Conservation (phyloP, 2,797 vertebrate species). For the Lacerta bilineata region DNA sequence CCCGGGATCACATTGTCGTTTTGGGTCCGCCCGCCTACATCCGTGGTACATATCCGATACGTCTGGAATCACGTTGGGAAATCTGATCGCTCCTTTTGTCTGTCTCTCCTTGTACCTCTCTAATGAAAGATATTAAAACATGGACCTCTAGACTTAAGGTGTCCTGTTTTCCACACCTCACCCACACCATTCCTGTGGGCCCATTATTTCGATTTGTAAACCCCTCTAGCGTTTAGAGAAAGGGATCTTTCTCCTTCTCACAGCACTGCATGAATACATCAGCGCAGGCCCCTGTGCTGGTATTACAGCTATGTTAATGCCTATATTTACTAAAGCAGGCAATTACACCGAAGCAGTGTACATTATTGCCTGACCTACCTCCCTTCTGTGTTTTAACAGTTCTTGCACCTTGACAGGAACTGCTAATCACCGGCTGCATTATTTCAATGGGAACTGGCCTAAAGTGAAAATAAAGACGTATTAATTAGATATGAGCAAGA, state of each 20-base stretch:
- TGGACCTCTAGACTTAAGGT: not conserved
- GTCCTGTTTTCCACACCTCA: conserved; percentile 5
- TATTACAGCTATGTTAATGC: conserved; percentile 34
- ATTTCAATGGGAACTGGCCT: conserved; percentile 52
- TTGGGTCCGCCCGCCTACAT: conserved; percentile 40
- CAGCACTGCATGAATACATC: not conserved
- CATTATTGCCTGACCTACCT: conserved; percentile 34
- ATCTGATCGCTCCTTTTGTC: conserved; percentile 1
- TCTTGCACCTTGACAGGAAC: conserved; percentile 63
- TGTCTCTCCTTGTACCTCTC: not conserved
- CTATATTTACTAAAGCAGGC: conserved; percentile 45
- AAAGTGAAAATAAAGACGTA: not conserved
- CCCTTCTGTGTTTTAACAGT: conserved; percentile 55
- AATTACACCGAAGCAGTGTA: conserved; percentile 45
- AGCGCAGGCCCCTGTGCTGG: not conserved
- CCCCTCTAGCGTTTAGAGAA: not conserved
- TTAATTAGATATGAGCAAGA: conserved; percentile 18
- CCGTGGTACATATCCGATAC: conserved; percentile 4
- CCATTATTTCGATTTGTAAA: conserved; percentile 1
- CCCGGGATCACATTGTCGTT: not conserved
- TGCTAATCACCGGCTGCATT: conserved; percentile 52
- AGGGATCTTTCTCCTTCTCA: not conserved
- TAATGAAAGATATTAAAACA: conserved; percentile 21
- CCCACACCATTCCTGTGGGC: not conserved
- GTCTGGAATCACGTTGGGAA: conserved; percentile 3